phyloP scores from a whole-genome alignment of 2,888 invertebrate species.

The Dicyrtomina minuta region DNA sequence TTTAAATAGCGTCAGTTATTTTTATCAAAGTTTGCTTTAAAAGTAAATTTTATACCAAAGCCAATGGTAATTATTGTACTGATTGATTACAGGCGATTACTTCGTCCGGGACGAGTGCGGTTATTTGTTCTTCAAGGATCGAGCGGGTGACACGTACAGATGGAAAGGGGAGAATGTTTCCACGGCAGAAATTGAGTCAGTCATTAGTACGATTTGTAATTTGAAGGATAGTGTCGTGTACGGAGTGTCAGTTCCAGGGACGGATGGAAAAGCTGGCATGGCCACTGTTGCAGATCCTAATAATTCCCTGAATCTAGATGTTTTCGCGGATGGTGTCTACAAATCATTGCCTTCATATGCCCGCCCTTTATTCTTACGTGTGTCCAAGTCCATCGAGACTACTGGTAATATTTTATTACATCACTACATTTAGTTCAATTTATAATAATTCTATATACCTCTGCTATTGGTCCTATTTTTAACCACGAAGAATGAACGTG shows the following conservation, averaged over 20 bases:
- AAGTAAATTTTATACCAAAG: too few relatives aligned
- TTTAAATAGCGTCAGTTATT: too few relatives aligned
- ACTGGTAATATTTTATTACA: too few relatives aligned
- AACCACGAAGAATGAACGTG: too few relatives aligned
- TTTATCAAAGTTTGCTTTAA: too few relatives aligned
- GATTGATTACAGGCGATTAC: conserved; percentile 69
- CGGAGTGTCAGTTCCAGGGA: conserved; percentile 65
- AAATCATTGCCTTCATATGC: conserved; percentile 80
- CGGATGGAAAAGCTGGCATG: conserved; percentile 76
- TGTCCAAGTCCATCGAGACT: conserved; percentile 56
- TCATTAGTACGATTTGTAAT: conserved; percentile 76
- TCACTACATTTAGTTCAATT: too few relatives aligned
- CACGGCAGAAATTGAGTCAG: conserved; percentile 92
- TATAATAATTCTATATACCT: too few relatives aligned
- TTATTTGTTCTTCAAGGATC: conserved; percentile 88
- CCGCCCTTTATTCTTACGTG: conserved; percentile 81
- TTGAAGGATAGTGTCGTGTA: conserved; percentile 89
- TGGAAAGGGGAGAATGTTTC: conserved; percentile 99
- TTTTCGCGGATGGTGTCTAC: conserved; percentile 67
- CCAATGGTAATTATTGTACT: background rate
- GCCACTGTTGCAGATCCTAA: conserved; percentile 77
- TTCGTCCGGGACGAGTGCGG: conserved; percentile 85
- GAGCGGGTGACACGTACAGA: conserved; percentile 94
- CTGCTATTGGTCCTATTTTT: too few relatives aligned
- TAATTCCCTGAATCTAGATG: conserved; percentile 63